Evolutionary conservation across 2,888 invertebrate species (phyloP).

Genomic region (Tetramorium bicarinatum): DNA sequence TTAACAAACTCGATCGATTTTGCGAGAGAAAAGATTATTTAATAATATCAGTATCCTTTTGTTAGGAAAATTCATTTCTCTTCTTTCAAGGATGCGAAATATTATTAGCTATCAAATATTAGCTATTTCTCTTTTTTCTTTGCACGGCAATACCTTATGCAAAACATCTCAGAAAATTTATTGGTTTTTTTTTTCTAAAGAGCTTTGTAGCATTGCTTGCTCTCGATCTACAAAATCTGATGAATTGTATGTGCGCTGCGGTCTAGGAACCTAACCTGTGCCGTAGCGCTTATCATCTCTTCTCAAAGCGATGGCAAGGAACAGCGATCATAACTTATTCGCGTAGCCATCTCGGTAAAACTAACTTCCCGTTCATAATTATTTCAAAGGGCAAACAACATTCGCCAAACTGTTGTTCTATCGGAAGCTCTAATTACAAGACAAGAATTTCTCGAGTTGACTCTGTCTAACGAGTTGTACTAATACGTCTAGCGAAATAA

Average conservation of each 20-base stretch:
- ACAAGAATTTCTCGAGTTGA: slow-evolving; percentile 56
- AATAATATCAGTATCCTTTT: background rate
- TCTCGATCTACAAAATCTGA: background rate
- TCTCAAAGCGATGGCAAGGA: slow-evolving; percentile 28
- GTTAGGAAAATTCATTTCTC: background rate
- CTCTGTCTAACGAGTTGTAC: slow-evolving; percentile 58
- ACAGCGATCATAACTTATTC: slow-evolving; percentile 33
- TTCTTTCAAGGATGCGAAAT: background rate
- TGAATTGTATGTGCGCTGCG: background rate
- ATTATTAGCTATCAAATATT: background rate
- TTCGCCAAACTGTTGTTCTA: slow-evolving; percentile 44
- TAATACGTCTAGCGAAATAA: slow-evolving; percentile 61
- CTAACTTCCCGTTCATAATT: slow-evolving; percentile 35
- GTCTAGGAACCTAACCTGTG: slow-evolving; percentile 3
- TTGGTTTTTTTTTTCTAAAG: background rate
- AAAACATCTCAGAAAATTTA: background rate
- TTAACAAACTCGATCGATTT: background rate
- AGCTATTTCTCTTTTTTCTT: background rate
- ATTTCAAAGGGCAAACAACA: slow-evolving; percentile 35
- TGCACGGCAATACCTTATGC: background rate
- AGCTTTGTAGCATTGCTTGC: background rate
- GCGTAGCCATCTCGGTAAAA: slow-evolving; percentile 33
- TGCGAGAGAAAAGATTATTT: background rate
- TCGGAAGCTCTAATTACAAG: slow-evolving; percentile 68
- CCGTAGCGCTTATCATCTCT: background rate